Evolutionary conservation across 30 jellyfish, hydroid and myxozoan genomes (phyloP).

Genomic region (Chrysaora quinquecirrha): DNA sequence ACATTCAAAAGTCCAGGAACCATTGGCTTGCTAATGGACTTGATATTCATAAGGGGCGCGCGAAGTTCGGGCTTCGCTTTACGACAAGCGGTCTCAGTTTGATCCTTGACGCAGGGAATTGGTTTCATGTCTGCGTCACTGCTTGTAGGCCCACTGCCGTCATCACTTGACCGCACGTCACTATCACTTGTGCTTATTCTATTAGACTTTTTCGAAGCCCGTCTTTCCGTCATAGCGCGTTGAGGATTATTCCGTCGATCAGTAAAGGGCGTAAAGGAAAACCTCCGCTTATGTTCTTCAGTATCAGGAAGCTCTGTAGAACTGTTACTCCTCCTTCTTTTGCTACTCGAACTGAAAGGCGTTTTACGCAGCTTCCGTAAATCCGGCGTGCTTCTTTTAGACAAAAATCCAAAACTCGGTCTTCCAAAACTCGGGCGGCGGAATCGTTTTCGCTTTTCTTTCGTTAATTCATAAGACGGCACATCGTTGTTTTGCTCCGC

Average conservation of each 20-base stretch:
- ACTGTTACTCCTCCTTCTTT: conserved; percentile 53
- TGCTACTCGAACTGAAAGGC: conserved; percentile 33
- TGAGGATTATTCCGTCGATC: conserved; percentile 50
- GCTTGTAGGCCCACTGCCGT: background rate
- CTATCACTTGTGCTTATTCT: conserved; percentile 32
- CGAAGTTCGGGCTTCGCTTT: conserved; percentile 51
- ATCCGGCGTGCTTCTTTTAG: conserved; percentile 75
- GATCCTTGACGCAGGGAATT: background rate
- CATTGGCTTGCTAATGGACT: conserved; percentile 23
- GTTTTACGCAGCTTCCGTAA: conserved; percentile 41
- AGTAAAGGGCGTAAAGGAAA: conserved; percentile 59
- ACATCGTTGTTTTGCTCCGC: conserved; percentile 12
- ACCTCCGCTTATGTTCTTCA: conserved; percentile 51
- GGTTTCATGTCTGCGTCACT: background rate
- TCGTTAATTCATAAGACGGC: conserved; percentile 12
- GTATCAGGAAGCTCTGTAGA: conserved; percentile 10
- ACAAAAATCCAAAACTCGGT: conserved; percentile 67
- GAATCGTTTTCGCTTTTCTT: conserved; percentile 44
- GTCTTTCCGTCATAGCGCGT: conserved; percentile 45
- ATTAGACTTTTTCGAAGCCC: conserved; percentile 42
- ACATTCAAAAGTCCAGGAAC: conserved; percentile 12
- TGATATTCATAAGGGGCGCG: conserved; percentile 62
- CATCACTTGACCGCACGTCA: background rate
- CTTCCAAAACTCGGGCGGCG: conserved; percentile 74
- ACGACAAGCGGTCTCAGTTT: background rate